A percentile compares a stretch with the other conserved stretches of the same genome.
phyloP scores from a whole-genome alignment of 2,888 invertebrate species.

The Tridacna gigas region DNA sequence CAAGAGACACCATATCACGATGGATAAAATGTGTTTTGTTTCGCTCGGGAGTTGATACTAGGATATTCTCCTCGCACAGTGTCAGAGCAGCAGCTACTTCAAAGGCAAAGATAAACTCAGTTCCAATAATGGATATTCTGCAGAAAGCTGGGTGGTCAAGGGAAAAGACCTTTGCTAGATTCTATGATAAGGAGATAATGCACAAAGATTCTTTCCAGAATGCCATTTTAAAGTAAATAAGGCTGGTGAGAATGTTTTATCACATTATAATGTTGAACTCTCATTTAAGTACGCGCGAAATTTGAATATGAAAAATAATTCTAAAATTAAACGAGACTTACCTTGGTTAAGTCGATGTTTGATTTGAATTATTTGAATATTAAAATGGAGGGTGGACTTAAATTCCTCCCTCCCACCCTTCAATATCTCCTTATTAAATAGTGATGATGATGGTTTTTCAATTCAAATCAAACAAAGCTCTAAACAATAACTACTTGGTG shows the following conservation, averaged over 20 bases:
- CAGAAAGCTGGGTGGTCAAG: slow-evolving; percentile 54
- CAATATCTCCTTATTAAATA: background rate
- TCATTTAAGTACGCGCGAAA: slow-evolving; percentile 31
- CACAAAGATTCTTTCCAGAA: slow-evolving; percentile 26
- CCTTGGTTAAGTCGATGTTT: slow-evolving; percentile 30
- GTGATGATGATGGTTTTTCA: background rate
- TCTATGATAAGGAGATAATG: slow-evolving; percentile 42
- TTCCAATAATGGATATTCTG: slow-evolving; percentile 47
- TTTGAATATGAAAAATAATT: slow-evolving; percentile 43
- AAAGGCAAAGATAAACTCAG: slow-evolving; percentile 39
- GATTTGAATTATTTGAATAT: slow-evolving; percentile 11
- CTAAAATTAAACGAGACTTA: slow-evolving; percentile 53
- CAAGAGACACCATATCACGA: slow-evolving; percentile 55
- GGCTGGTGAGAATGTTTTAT: slow-evolving; percentile 29
- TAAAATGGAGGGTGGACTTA: slow-evolving; percentile 20
- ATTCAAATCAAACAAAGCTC: background rate
- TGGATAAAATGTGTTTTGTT: slow-evolving; percentile 57
- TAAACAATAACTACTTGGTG: no score
- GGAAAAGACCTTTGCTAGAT: slow-evolving; percentile 48
- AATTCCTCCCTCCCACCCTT: slow-evolving; percentile 31
- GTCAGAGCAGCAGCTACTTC: slow-evolving; percentile 51
- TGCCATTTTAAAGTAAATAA: slow-evolving; percentile 35
- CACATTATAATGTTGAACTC: slow-evolving; percentile 44
- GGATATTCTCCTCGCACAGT: slow-evolving; percentile 50
- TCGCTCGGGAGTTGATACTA: slow-evolving; percentile 44